Evolutionary conservation across 2,113 vertebrate species (phyloP).

Genomic region (Benitochromis conjunctus): DNA sequence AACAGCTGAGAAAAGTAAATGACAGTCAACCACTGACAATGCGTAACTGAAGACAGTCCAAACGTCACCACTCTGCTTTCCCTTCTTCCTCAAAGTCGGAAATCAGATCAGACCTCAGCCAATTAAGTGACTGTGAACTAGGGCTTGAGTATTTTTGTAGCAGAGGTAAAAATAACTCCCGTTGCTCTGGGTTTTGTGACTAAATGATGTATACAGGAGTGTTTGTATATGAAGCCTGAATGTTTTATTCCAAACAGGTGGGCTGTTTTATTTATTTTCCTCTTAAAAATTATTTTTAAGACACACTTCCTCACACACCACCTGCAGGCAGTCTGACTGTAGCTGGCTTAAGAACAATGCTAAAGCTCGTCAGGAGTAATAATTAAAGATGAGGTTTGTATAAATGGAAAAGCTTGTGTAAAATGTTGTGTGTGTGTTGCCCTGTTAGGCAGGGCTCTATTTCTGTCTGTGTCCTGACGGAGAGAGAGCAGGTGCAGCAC

Average conservation of each 20-base stretch:
- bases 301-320: background rate
- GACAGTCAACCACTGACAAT: background rate
- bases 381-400: background rate
- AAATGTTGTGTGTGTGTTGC: conserved; percentile 3
- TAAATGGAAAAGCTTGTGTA: conserved; percentile 21
- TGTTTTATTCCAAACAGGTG: background rate
- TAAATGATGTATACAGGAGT: background rate
- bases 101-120: conserved; percentile 48
- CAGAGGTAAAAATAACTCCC: conserved; percentile 46
- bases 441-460: conserved; percentile 51
- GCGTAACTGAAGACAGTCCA: conserved; percentile 7
- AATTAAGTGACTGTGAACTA: conserved; percentile 36
- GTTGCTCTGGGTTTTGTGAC: background rate
- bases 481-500: conserved; percentile 63
- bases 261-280: background rate
- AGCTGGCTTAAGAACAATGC: background rate
- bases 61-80: background rate
- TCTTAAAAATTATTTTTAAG: background rate
- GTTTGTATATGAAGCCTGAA: background rate
- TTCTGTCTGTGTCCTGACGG: conserved; percentile 52
- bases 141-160: conserved; percentile 39
- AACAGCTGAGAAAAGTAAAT: conserved; percentile 18
- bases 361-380: background rate
- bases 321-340: background rate
- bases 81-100: background rate